These are phyloP conservation scores for Prietella phreatophila DNA, from an alignment of 2,113 vertebrate genomes.

Conservation along the genomic window DNA sequence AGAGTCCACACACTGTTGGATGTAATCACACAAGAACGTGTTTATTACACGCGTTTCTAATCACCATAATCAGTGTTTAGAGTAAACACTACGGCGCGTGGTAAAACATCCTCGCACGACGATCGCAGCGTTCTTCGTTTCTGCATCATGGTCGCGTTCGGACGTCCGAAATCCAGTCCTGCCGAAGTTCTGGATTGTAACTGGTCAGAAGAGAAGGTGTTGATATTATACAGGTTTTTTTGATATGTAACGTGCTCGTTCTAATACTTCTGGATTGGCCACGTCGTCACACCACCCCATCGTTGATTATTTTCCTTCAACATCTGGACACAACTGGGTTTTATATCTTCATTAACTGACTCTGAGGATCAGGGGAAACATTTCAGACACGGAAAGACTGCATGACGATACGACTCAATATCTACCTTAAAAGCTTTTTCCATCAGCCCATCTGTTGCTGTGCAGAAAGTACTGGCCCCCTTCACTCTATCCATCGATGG, in stretches of 20 bases:
- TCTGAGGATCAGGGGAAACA: neutral
- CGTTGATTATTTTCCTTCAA: neutral
- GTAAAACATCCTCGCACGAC: neutral
- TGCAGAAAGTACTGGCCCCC: neutral
- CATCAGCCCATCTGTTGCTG: neutral
- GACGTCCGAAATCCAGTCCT: neutral
- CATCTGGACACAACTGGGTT: neutral
- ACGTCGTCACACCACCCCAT: neutral
- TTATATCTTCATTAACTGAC: neutral
- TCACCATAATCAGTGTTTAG: neutral
- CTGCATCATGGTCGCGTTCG: neutral
- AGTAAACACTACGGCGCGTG: no score
- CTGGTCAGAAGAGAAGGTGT: neutral
- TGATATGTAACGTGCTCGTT: no score
- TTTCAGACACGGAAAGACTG: neutral
- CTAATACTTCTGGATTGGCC: neutral
- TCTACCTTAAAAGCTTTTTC: neutral
- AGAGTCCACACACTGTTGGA: neutral
- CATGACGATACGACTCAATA: neutral
- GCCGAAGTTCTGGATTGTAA: neutral
- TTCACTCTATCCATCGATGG: neutral
- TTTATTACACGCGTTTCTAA: neutral
- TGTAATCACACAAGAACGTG: neutral
- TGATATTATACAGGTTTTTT: no score
- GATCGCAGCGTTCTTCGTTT: neutral